Conservation (phyloP, 2,888 invertebrate species). For the Charanyca ferruginea region DNA sequence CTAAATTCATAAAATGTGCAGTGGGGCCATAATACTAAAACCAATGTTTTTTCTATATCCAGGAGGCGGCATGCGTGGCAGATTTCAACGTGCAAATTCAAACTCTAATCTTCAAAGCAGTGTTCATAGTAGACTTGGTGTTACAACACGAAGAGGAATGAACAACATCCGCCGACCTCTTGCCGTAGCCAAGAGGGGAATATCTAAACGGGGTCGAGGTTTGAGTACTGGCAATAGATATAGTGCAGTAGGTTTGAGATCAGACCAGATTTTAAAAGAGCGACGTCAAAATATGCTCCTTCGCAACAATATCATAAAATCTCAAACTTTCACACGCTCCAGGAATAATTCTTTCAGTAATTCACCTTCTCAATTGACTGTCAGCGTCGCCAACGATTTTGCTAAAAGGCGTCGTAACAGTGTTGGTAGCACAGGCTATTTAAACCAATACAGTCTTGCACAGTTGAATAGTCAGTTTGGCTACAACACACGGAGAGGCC, state of each 20-base stretch:
- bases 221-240: constrained; percentile 81
- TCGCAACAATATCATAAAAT: constrained; percentile 81
- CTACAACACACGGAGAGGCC: constrained; percentile 79
- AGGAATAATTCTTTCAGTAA: constrained; percentile 83
- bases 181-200: constrained; percentile 85
- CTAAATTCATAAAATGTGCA: neutral
- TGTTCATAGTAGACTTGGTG: constrained; percentile 83
- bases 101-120: constrained; percentile 73
- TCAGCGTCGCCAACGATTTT: constrained; percentile 88
- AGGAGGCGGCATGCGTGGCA: constrained; percentile 80
- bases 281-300: constrained; percentile 76
- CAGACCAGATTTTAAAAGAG: constrained; percentile 86
- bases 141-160: constrained; percentile 78
- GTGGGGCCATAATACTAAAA: neutral
- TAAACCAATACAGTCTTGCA: constrained; percentile 83
- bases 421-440: constrained; percentile 82
- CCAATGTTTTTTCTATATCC: constrained; percentile 39
- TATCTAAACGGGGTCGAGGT: constrained; percentile 85
- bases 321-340: constrained; percentile 88
- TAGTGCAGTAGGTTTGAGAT: constrained; percentile 85
- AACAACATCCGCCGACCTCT: constrained; percentile 77
- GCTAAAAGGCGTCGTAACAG: constrained; percentile 84
- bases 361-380: constrained; percentile 83
- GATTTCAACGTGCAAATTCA: constrained; percentile 78
- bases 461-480: constrained; percentile 82